These are phyloP conservation scores for Palythoa grandiflora DNA, from an alignment of 92 coral and sea anemone species.

Conservation along the genomic window DNA sequence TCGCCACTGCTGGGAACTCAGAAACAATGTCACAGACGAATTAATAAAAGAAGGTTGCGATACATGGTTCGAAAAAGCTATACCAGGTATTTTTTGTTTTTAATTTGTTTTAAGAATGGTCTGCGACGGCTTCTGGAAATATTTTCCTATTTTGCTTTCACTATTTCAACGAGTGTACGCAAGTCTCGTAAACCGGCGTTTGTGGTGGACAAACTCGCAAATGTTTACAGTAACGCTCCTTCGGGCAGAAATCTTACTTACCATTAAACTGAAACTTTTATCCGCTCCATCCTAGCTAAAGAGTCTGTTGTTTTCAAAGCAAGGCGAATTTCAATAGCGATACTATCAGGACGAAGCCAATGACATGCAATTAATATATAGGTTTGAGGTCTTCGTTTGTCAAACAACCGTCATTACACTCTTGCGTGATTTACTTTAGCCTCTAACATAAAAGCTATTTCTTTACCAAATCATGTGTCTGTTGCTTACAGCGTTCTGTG, in stretches of 20 bases:
- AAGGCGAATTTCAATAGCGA: neutral
- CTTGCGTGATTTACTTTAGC: neutral
- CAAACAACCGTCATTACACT: neutral
- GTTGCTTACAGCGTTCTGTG: neutral
- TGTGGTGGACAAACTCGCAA: neutral
- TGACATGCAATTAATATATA: neutral
- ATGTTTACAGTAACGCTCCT: too few species aligned
- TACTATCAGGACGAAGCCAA: constrained; percentile 9
- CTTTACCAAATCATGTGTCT: neutral
- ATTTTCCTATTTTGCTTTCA: neutral
- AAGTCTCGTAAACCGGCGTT: neutral
- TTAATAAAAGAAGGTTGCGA: constrained; percentile 50
- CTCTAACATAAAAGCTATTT: neutral
- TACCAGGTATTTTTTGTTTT: constrained; percentile 22
- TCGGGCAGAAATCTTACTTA: neutral
- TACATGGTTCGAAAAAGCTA: constrained; percentile 39
- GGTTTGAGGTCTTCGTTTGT: neutral
- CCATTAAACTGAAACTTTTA: neutral
- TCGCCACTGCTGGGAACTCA: constrained; percentile 78
- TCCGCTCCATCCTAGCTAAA: neutral
- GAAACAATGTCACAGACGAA: constrained; percentile 76
- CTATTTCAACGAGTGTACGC: neutral
- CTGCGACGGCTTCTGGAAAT: neutral
- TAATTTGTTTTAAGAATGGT: neutral
- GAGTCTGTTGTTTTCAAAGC: neutral